Evolutionary conservation across 92 coral and sea anemone species (phyloP), one percentile per base, ranked within the genome.

Genomic region (Phenganax marumi): DNA sequence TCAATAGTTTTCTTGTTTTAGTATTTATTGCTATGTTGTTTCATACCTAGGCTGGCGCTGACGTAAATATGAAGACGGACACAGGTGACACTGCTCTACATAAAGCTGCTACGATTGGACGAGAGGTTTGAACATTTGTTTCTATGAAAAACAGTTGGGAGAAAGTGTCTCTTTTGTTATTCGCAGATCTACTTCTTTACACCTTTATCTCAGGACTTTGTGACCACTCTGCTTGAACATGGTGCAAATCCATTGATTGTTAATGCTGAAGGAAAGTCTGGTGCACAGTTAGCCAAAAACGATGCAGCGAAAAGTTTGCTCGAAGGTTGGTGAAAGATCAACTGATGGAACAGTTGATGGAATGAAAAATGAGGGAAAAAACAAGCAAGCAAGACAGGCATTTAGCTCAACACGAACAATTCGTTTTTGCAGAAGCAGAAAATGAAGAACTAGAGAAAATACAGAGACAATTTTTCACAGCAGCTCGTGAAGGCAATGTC

Each of bases 81-180:
- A 90, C 91, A 92, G 97, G 97, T 12, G 93, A 96, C 68, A 96
- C 97, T 65, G 86, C 99, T 61, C 88, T 96, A 4, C 99, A 96
- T 66, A 86, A 93, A 17, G 97, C 99, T 0, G 90, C 99, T 12
- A 91, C 92, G 69, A 89, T 97, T 53, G 97, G 97, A 66, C 84
- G 97, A 87, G 84, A 93, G 19, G 99, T 96, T 61, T 85, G 93
- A 88, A 47, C 50, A 19, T 7, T 19, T 16, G 43, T 43, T 50
- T n/a, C 22, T 16, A 9, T 16, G 26, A 9, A 25, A 17, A 2
- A 12, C 1, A 18, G 0, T 46, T 25, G 10, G 0, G 3, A 13
- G 51, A 12, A 25, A 10, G 9, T 68, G 33, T 33, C 43, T 33
- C 3, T 33, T 33, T 33, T 33, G 5, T 33, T 2, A 33, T 33